Percentiles rank a stretch among this genome's conserved stretches.
These are phyloP conservation scores for Sebastes taczanowskii DNA, from an alignment of 2,797 vertebrate species.

Conservation along the genomic window DNA sequence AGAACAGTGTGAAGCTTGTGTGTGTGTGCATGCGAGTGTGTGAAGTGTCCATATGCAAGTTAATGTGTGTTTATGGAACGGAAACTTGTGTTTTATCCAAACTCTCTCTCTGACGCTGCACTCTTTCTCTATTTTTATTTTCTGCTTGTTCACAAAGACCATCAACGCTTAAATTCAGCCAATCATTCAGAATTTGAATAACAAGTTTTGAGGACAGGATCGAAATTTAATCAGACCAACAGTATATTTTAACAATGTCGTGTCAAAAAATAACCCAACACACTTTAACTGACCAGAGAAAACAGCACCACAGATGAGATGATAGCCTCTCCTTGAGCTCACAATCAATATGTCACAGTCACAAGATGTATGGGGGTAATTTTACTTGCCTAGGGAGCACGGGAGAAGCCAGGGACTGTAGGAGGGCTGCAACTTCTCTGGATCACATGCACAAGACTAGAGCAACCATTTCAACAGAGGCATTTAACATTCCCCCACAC, in stretches of 20 bases:
- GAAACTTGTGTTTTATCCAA: constrained; percentile 33
- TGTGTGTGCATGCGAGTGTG: neutral
- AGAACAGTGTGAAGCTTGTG: constrained; percentile 28
- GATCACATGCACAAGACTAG: neutral
- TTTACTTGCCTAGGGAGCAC: constrained; percentile 49
- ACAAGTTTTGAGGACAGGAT: neutral
- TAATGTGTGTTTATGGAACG: constrained; percentile 9
- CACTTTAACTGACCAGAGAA: constrained; percentile 36
- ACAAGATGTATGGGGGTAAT: constrained; percentile 73
- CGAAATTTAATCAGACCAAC: constrained; percentile 21
- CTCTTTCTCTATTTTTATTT: constrained; percentile 6
- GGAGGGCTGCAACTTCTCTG: constrained; percentile 28
- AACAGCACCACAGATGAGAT: constrained; percentile 50
- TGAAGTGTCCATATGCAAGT: neutral
- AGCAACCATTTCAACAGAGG: constrained; percentile 8
- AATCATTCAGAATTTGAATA: neutral
- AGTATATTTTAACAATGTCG: constrained; percentile 21
- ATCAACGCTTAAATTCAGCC: neutral
- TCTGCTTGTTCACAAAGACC: neutral
- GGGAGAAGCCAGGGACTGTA: constrained; percentile 21
- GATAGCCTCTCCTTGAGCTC: constrained; percentile 58
- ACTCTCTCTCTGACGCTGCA: neutral
- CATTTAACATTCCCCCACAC: neutral
- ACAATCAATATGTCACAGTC: constrained; percentile 69
- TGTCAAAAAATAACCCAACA: constrained; percentile 33